Conservation (phyloP, 2,797 vertebrate species). For the Paratrypauchen microcephalus region DNA sequence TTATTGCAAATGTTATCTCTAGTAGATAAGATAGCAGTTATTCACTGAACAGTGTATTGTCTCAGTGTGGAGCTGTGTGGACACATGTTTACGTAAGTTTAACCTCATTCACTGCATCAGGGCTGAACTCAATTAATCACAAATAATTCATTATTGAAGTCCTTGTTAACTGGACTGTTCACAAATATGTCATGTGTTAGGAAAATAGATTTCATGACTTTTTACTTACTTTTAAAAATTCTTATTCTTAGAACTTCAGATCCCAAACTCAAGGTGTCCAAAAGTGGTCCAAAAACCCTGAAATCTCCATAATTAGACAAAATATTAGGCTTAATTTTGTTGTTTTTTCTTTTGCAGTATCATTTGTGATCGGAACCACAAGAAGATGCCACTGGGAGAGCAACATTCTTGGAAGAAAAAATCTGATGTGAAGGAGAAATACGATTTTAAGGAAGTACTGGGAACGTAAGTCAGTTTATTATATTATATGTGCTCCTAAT, state of each 20-base stretch:
- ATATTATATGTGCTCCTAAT: neutral
- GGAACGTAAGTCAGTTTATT: constrained; percentile 77
- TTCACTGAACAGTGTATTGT: neutral
- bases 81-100: neutral
- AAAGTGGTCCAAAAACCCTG: no score
- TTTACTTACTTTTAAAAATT: no score
- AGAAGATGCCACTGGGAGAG: constrained; percentile 82
- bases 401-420: constrained; percentile 82
- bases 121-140: no score
- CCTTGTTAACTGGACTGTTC: no score
- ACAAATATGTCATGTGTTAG: no score
- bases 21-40: neutral
- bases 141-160: no score
- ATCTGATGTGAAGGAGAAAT: constrained; percentile 80
- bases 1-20: neutral
- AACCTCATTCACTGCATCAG: no score
- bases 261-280: no score
- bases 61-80: neutral
- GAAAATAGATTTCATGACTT: neutral
- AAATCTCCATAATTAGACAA: no score
- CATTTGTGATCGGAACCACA: constrained; percentile 71
- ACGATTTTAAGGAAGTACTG: constrained; percentile 82
- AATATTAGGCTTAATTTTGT: constrained; percentile 1
- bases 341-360: constrained; percentile 56
- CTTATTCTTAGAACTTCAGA: neutral